phyloP scores from a whole-genome alignment of 2,113 vertebrate genomes.

The Daphoenositta chrysoptera region DNA sequence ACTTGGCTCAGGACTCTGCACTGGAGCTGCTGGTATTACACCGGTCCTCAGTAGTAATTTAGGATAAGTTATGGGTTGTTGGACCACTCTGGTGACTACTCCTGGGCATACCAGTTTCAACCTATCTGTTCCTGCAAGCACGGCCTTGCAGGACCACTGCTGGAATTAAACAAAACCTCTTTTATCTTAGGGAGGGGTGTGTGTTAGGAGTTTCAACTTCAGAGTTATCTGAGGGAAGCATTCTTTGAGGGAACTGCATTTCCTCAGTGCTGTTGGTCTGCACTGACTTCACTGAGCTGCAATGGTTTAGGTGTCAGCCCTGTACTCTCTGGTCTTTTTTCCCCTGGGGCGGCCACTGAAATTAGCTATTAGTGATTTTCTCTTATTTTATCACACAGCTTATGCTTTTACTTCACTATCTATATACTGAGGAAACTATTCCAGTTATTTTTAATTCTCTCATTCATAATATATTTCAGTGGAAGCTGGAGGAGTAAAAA shows the following conservation, averaged over 20 bases:
- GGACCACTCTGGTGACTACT: background rate
- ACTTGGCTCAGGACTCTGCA: background rate
- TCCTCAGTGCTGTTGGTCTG: background rate
- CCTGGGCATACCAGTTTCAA: background rate
- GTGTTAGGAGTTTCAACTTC: background rate
- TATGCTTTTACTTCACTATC: background rate
- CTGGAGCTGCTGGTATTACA: background rate
- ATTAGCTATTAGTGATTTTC: background rate
- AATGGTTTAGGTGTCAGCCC: background rate
- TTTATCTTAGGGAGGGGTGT: background rate
- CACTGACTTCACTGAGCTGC: background rate
- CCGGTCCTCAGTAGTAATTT: background rate
- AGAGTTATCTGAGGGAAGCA: background rate
- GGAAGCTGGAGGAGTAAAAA: background rate
- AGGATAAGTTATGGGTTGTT: background rate
- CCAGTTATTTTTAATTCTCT: background rate
- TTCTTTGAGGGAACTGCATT: background rate
- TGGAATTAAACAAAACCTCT: background rate
- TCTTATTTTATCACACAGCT: background rate
- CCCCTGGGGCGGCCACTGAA: background rate
- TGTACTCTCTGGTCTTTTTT: background rate
- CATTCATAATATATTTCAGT: background rate
- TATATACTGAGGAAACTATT: background rate
- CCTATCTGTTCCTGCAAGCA: background rate
- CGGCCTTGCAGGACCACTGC: accelerated